A percentile compares a stretch with the other conserved stretches of the same genome.
Conservation (phyloP, 2,888 invertebrate genomes). For the Plemyria rubiginata region DNA sequence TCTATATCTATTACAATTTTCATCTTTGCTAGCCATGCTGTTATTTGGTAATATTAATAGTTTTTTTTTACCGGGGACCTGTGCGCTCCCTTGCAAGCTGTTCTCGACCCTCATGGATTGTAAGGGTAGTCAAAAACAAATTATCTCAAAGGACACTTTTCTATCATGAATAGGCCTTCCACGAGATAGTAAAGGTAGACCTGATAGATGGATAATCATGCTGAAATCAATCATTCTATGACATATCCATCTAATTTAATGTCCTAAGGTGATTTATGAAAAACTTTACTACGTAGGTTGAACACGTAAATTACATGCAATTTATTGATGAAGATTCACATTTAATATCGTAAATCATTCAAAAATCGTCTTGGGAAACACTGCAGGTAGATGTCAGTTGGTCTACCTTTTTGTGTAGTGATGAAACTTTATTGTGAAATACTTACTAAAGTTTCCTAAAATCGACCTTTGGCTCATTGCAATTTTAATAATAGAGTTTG, state of each 20-base stretch:
- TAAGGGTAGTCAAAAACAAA: no score
- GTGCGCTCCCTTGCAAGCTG: no score
- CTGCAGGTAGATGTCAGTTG: conserved; percentile 4
- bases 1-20: no score
- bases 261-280: neutral
- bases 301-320: neutral
- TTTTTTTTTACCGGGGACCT: no score
- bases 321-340: neutral
- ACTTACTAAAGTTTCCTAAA: conserved; percentile 27
- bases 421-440: conserved; percentile 36
- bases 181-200: no score
- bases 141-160: no score
- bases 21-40: no score
- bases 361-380: conserved; percentile 11
- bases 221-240: neutral
- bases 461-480: conserved; percentile 35
- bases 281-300: neutral
- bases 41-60: no score
- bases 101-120: no score
- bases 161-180: no score
- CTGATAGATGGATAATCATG: neutral
- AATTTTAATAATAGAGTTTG: conserved; percentile 20
- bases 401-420: conserved; percentile 25
- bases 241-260: neutral
- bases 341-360: neutral